Evolutionary conservation across 2,888 invertebrate genomes (phyloP).

Genomic region (Piscicola geometra): DNA sequence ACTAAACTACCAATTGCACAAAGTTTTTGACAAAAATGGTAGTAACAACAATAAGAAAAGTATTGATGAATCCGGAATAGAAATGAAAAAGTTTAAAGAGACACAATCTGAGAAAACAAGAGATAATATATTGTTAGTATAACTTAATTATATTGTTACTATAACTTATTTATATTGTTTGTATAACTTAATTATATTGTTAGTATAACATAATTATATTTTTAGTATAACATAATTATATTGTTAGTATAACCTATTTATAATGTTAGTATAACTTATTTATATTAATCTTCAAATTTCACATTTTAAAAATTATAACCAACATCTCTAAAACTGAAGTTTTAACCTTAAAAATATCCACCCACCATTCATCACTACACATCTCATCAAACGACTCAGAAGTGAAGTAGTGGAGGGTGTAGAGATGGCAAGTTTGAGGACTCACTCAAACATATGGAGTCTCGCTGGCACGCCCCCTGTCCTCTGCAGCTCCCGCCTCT

Average conservation of each 20-base stretch:
- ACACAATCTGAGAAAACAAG: conserved; percentile 14
- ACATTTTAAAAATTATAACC: too few species aligned
- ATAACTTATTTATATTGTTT: too few species aligned
- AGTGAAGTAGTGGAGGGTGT: conserved; percentile 64
- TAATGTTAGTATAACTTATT: conserved; percentile 21
- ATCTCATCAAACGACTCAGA: not conserved
- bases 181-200: too few species aligned
- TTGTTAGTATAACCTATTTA: too few species aligned
- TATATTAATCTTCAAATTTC: too few species aligned
- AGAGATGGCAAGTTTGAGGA: conserved; percentile 70
- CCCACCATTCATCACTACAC: not conserved
- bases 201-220: conserved; percentile 20
- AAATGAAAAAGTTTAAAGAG: conserved; percentile 35
- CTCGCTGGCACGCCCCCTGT: conserved; percentile 59
- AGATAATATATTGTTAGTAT: conserved; percentile 17
- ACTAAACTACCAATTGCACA: conserved; percentile 81
- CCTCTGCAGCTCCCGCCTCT: conserved; percentile 66
- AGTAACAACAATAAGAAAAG: conserved; percentile 57
- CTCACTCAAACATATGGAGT: conserved; percentile 42
- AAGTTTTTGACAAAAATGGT: conserved; percentile 73
- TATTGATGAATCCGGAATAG: conserved; percentile 34
- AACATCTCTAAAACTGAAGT: too few species aligned
- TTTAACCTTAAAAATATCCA: too few species aligned
- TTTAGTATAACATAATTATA: too few species aligned
- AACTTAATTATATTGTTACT: too few species aligned